phyloP scores from a whole-genome alignment of 2,113 vertebrate genomes.

The Oryzias celebensis region DNA sequence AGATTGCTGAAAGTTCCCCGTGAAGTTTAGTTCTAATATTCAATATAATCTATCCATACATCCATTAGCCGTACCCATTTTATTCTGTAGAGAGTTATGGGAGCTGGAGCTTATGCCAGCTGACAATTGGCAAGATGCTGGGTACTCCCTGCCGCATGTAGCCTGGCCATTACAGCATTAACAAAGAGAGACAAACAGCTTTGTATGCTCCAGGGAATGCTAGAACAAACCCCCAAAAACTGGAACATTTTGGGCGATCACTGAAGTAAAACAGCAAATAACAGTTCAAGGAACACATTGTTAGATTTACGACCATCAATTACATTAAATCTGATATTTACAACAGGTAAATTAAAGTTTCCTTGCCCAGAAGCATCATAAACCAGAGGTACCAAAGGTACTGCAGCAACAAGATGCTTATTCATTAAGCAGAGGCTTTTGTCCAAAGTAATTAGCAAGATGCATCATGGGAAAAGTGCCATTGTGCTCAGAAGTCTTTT shows the following conservation, averaged over 20 bases:
- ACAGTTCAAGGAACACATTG: not conserved
- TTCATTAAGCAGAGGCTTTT: too few relatives aligned
- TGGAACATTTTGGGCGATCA: not conserved
- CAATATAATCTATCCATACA: conserved; percentile 6
- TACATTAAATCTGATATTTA: too few relatives aligned
- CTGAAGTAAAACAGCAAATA: not conserved
- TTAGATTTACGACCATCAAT: not conserved
- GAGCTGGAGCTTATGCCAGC: conserved; percentile 3
- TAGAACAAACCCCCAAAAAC: not conserved
- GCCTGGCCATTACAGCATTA: not conserved
- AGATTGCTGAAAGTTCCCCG: conserved; percentile 16
- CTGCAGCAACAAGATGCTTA: too few relatives aligned
- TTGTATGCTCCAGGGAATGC: not conserved
- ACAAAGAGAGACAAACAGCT: not conserved
- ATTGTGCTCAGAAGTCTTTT: too few relatives aligned
- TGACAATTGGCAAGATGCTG: not conserved
- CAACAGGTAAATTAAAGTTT: too few relatives aligned
- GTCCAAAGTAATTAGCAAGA: too few relatives aligned
- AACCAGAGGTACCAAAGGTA: too few relatives aligned
- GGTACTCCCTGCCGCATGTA: not conserved
- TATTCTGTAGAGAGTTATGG: not conserved
- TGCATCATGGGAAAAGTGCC: too few relatives aligned
- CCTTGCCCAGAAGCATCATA: too few relatives aligned
- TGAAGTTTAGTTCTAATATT: conserved; percentile 20
- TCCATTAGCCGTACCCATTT: conserved; percentile 3